These are phyloP conservation scores for Hipparchia sbordonii DNA, from an alignment of 2,888 invertebrate genomes.

Conservation along the genomic window DNA sequence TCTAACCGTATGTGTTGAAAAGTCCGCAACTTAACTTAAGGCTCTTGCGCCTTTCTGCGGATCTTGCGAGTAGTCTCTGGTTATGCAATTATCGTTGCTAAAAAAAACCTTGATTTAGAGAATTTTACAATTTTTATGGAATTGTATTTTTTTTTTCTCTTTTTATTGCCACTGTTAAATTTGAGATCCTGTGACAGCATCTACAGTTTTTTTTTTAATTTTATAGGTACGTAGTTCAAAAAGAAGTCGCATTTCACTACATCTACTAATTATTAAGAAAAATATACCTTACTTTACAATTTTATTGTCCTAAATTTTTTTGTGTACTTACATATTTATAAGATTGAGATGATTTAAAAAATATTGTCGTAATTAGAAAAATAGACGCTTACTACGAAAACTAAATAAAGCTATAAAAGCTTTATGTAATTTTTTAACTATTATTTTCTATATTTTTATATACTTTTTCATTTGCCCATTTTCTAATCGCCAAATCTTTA, in stretches of 20 bases:
- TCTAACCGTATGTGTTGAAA: no score
- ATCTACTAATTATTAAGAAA: conserved; percentile 14
- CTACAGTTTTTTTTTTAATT: not conserved
- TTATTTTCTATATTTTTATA: not conserved
- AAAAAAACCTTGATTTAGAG: not conserved
- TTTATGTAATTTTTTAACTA: not conserved
- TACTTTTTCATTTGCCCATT: no score
- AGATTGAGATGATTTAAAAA: conserved; percentile 16
- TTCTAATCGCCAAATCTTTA: no score
- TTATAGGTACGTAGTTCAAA: conserved; percentile 6
- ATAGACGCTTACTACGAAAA: conserved; percentile 1
- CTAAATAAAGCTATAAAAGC: not conserved
- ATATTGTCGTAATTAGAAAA: conserved; percentile 18
- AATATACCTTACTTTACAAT: conserved; percentile 19
- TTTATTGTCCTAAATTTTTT: conserved; percentile 30
- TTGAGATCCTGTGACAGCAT: conserved; percentile 26
- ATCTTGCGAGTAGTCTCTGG: not conserved
- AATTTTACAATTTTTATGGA: not conserved
- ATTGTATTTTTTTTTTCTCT: not conserved
- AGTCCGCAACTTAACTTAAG: no score
- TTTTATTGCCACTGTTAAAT: conserved; percentile 19
- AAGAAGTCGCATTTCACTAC: conserved; percentile 41
- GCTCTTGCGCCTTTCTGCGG: no score
- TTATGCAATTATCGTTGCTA: no score
- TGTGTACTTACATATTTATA: not conserved